Conservation (phyloP, 2,113 vertebrate genomes). For the Triplophysa dalaica region DNA sequence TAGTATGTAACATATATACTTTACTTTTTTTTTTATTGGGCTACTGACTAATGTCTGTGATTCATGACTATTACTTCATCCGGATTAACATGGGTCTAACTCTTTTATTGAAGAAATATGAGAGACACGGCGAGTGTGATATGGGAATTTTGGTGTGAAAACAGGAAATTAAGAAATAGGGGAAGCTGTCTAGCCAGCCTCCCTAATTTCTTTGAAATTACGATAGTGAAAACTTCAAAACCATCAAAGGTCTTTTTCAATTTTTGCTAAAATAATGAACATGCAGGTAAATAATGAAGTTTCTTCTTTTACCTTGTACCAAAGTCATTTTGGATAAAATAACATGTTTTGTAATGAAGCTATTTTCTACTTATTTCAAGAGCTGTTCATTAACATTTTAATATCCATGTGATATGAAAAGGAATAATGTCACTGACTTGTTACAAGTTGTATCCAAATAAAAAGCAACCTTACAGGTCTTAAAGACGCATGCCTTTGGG, state of each 20-base stretch:
- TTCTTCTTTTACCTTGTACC: too few relatives aligned
- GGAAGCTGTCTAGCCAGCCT: not conserved
- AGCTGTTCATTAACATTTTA: not conserved
- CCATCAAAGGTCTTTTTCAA: too few relatives aligned
- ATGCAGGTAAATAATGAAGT: too few relatives aligned
- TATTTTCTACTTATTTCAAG: not conserved
- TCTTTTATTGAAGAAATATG: not conserved
- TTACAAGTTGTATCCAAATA: not conserved
- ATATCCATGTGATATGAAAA: not conserved
- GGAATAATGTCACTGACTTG: constrained; percentile 3
- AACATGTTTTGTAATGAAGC: not conserved
- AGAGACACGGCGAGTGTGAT: not conserved
- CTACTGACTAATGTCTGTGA: not conserved
- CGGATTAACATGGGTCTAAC: not conserved
- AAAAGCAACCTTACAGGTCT: constrained; percentile 23
- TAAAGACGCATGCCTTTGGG: constrained; percentile 14
- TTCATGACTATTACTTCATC: not conserved
- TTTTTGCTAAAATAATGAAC: too few relatives aligned
- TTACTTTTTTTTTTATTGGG: not conserved
- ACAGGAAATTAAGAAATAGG: not conserved
- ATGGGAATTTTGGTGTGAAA: not conserved
- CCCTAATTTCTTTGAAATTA: constrained; percentile 32
- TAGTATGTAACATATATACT: too few relatives aligned
- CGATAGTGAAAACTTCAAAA: not conserved
- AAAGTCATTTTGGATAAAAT: not conserved